Evolutionary conservation across 2,888 invertebrate species (phyloP), one percentile per base, ranked within the genome.

Genomic region (Notodonta ziczac): DNA sequence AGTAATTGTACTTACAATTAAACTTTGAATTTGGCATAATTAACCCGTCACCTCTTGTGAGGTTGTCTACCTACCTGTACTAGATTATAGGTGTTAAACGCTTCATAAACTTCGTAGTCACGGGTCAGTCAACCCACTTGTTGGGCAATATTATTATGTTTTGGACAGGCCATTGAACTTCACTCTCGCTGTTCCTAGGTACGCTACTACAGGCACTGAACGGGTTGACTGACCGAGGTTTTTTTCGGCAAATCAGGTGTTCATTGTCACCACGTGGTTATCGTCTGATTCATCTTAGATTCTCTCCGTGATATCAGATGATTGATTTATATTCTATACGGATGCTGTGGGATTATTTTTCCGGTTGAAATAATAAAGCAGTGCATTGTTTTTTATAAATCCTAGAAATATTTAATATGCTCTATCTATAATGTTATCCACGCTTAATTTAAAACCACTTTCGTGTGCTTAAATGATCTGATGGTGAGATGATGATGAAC

Each of bases 271-370:
- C 50, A 50, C 50, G 50, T 50, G 50, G n/a, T 13, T 48, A 7
- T 35, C 7, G 2, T 35, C 35, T 35, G 35, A 35, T 7, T 35
- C 35, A 35, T 35, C 35, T 6, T 0, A 35, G 35, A 7, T 35
- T 35, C 7, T 35, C 42, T 1, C 24, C 24, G 9, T 9, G 3
- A 9, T 4, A 8, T 42, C 5, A 8, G 12, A 6, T 42, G 10
- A 10, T 12, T 44, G 54, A 8, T 62, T 55, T 59, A 65, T 57
- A 51, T 24, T 24, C 24, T 67, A 64, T 58, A 62, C 73, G 64
- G 60, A 69, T 73, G 66, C 57, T 66, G 58, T 63, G 42, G 35
- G 24, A 24, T 24, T 24, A 24, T 24, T 24, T 24, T 24, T 24
- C 24, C 24, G 24, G 24, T 24, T 24, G 24, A 24, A 24, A 24